A percentile compares a stretch with the other conserved stretches of the same genome.
These are phyloP conservation scores for Amphiura filiformis DNA, from an alignment of 35 echinoderm and acorn worm species.

Conservation along the genomic window DNA sequence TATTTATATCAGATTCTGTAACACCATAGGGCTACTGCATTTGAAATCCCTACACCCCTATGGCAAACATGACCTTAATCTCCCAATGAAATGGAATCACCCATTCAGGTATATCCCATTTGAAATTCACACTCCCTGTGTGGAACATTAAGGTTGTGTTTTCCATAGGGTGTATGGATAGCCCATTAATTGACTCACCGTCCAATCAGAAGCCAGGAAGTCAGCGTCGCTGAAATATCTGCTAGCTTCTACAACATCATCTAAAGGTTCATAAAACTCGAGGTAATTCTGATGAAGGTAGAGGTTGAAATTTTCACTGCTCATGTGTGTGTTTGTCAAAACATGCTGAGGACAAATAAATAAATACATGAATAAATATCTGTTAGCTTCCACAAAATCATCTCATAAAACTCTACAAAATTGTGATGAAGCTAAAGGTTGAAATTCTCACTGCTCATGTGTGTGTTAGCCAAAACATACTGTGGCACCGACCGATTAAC, in stretches of 20 bases:
- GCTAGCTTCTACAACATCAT: constrained; percentile 75
- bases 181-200: constrained; percentile 48
- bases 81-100: neutral
- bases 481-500: no score
- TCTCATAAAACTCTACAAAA: constrained; percentile 95
- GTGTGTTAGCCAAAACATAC: constrained; percentile 72
- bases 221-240: constrained; percentile 79
- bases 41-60: neutral
- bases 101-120: neutral
- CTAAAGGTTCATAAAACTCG: constrained; percentile 79
- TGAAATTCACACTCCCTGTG: no score
- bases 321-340: constrained; percentile 81
- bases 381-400: constrained; percentile 64
- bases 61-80: neutral
- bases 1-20: no score
- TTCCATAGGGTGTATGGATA: neutral
- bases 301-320: constrained; percentile 83
- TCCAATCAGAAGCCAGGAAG: constrained; percentile 70
- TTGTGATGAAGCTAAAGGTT: constrained; percentile 95
- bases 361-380: constrained; percentile 36
- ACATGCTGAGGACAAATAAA: constrained; percentile 49
- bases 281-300: constrained; percentile 98
- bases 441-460: constrained; percentile 91
- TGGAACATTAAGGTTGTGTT: no score
- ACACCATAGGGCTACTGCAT: neutral